A percentile compares a stretch with the other conserved stretches of the same genome.
Conservation (phyloP, 2,888 invertebrate species). For the Endotricha flammealis region DNA sequence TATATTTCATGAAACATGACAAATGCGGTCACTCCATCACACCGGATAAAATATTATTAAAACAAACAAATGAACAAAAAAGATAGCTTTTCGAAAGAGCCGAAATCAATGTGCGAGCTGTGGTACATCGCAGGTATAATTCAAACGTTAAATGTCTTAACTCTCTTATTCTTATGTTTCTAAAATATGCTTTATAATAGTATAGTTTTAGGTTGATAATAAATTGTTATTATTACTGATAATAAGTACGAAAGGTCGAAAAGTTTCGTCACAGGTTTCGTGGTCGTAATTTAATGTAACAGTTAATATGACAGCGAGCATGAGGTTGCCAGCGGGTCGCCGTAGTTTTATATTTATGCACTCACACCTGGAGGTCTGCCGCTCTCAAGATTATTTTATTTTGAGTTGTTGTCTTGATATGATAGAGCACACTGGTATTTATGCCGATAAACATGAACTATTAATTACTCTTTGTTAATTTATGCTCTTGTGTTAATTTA, state of each 20-base stretch:
- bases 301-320: slow-evolving; percentile 77
- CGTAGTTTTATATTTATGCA: slow-evolving; percentile 73
- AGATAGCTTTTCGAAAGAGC: slow-evolving; percentile 71
- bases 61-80: slow-evolving; percentile 77
- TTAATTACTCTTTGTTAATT: slow-evolving; percentile 74
- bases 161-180: slow-evolving; percentile 3
- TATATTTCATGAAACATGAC: slow-evolving; percentile 72
- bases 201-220: slow-evolving; percentile 26
- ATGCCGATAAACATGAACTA: slow-evolving; percentile 69
- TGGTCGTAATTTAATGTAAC: slow-evolving; percentile 77
- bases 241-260: slow-evolving; percentile 61
- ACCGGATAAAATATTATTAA: slow-evolving; percentile 77
- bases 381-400: slow-evolving; percentile 59
- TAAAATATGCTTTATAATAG: slow-evolving; percentile 18
- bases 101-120: slow-evolving; percentile 76
- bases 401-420: slow-evolving; percentile 60
- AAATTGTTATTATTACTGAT: slow-evolving; percentile 29
- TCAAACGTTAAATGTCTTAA: slow-evolving; percentile 30
- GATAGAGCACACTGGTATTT: slow-evolving; percentile 65
- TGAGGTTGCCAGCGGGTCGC: slow-evolving; percentile 75
- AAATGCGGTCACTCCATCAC: slow-evolving; percentile 76
- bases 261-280: slow-evolving; percentile 61
- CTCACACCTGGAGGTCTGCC: slow-evolving; percentile 75
- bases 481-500: slow-evolving; percentile 70
- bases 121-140: slow-evolving; percentile 52